Conservation (phyloP, 2,888 invertebrate species). For the Gryllus longicercus region DNA sequence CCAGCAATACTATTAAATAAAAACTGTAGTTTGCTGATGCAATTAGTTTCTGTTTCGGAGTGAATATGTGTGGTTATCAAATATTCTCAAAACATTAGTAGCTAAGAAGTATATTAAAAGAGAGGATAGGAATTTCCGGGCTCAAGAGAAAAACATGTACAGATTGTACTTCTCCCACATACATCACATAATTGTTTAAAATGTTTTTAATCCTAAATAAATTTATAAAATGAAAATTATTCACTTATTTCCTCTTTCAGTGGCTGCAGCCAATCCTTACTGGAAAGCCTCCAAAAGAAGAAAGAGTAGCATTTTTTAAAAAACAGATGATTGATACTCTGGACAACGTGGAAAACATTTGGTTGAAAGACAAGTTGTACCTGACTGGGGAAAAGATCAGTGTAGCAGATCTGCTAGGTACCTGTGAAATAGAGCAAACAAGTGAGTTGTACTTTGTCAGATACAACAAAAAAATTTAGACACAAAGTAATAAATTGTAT, state of each 20-base stretch:
- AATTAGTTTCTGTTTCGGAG: too few species aligned
- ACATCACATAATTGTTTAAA: not conserved
- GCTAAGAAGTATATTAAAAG: not conserved
- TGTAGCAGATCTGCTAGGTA: constrained; percentile 49
- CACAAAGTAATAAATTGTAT: not conserved
- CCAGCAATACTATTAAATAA: too few species aligned
- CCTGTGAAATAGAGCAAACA: constrained; percentile 49
- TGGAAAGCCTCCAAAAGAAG: constrained; percentile 42
- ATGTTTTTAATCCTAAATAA: not conserved
- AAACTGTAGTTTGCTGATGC: too few species aligned
- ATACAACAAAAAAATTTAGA: not conserved
- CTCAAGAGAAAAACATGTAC: too few species aligned
- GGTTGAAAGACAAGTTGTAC: constrained; percentile 42
- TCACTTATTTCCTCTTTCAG: constrained; percentile 37
- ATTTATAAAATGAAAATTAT: constrained; percentile 2
- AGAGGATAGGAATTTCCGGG: too few species aligned
- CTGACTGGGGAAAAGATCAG: constrained; percentile 45
- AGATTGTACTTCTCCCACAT: too few species aligned
- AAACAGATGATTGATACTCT: constrained; percentile 42
- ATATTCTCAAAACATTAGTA: too few species aligned
- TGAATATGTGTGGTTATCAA: too few species aligned
- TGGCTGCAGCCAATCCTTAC: constrained; percentile 43
- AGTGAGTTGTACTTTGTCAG: constrained; percentile 40
- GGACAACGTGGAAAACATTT: constrained; percentile 44
- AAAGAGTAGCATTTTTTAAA: constrained; percentile 39